phyloP scores from a whole-genome alignment of 2,888 invertebrate genomes.

The Xylophagus ater region DNA sequence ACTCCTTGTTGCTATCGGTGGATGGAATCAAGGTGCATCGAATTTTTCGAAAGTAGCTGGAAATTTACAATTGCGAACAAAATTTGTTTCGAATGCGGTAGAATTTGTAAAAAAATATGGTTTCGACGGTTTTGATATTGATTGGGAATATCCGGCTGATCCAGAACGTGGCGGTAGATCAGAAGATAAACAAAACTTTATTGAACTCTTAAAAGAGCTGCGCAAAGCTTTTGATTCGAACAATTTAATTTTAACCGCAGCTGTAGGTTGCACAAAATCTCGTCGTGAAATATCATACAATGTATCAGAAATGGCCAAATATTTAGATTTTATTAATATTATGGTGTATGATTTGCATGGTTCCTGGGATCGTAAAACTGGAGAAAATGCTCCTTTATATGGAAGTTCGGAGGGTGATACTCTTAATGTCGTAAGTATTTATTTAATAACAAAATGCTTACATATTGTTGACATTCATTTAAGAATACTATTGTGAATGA shows the following conservation, averaged over 20 bases:
- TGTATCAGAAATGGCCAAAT: constrained; percentile 38
- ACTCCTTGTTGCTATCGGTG: constrained; percentile 44
- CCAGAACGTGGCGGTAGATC: constrained; percentile 4
- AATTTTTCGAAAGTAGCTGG: constrained; percentile 37
- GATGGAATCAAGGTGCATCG: constrained; percentile 46
- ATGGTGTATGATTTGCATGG: constrained; percentile 50
- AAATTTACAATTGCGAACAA: constrained; percentile 28
- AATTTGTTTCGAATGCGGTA: constrained; percentile 42
- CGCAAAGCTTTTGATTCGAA: constrained; percentile 29
- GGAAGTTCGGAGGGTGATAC: constrained; percentile 21
- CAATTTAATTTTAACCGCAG: constrained; percentile 41
- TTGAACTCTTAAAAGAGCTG: constrained; percentile 31
- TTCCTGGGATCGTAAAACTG: constrained; percentile 40
- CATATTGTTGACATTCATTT: not conserved
- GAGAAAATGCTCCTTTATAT: constrained; percentile 43
- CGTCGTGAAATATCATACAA: constrained; percentile 42
- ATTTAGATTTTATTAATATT: constrained; percentile 44
- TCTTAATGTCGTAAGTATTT: constrained; percentile 37
- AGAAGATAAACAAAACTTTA: constrained; percentile 22
- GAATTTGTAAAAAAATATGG: constrained; percentile 39
- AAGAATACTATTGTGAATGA: not conserved
- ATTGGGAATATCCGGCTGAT: constrained; percentile 49
- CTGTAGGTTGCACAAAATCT: constrained; percentile 41
- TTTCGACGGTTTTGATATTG: constrained; percentile 54
- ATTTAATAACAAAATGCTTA: not conserved